These are phyloP conservation scores for Microtus obscurus DNA, from an alignment of 2,797 vertebrate species.

Conservation along the genomic window DNA sequence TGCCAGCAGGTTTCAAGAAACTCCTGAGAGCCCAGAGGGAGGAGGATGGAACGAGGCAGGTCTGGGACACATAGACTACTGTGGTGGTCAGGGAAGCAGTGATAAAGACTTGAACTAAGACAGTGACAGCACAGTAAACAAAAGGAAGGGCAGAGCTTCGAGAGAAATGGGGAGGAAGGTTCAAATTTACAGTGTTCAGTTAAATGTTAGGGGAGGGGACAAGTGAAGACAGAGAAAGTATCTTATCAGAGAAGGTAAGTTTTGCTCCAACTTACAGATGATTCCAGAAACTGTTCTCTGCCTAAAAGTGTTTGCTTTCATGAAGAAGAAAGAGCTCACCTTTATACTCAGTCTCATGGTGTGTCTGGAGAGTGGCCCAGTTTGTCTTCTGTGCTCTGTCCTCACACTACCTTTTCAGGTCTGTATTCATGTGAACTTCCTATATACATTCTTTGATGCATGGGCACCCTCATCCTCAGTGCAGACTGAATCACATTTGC, in stretches of 20 bases:
- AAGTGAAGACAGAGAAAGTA: background rate
- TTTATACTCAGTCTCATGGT: slow-evolving; percentile 38
- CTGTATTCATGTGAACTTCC: background rate
- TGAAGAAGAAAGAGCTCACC: background rate
- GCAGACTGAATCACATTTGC: background rate
- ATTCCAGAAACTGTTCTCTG: background rate
- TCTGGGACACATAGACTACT: background rate
- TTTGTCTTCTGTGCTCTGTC: background rate
- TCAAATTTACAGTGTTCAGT: background rate
- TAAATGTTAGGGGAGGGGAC: background rate
- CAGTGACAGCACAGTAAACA: background rate
- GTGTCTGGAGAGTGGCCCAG: background rate
- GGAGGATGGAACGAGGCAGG: background rate
- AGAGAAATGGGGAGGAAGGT: background rate
- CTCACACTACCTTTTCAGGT: background rate
- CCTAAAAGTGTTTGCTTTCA: slow-evolving; percentile 45
- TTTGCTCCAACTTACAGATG: background rate
- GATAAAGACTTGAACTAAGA: background rate
- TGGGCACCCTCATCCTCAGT: background rate
- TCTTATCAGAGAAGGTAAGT: background rate
- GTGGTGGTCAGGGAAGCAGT: background rate
- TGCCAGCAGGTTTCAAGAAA: background rate
- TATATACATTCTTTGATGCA: background rate
- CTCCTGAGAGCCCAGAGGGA: background rate
- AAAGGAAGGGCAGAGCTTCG: background rate